phyloP scores from a whole-genome alignment of 2,797 vertebrate species.

The Gymnocypris eckloni region DNA sequence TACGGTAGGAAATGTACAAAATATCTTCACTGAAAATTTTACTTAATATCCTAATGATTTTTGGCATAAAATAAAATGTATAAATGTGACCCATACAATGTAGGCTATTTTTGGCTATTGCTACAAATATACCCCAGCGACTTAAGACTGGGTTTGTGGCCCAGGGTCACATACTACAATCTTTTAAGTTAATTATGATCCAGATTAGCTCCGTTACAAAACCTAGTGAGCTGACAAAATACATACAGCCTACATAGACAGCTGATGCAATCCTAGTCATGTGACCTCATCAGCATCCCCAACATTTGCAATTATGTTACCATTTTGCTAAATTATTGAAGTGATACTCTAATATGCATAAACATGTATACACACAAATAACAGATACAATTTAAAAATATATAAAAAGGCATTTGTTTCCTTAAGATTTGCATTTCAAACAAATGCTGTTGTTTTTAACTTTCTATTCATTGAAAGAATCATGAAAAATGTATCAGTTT shows the following conservation, averaged over 20 bases:
- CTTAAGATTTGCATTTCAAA: too few relatives aligned
- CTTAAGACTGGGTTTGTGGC: too few relatives aligned
- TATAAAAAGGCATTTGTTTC: too few relatives aligned
- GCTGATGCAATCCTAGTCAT: slow-evolving; percentile 3
- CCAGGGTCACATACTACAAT: background rate
- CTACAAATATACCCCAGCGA: too few relatives aligned
- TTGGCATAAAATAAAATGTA: too few relatives aligned
- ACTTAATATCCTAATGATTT: too few relatives aligned
- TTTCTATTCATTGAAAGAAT: too few relatives aligned
- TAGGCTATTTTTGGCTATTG: too few relatives aligned
- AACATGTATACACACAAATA: background rate
- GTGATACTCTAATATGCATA: background rate
- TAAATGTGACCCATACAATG: too few relatives aligned
- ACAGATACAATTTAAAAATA: background rate
- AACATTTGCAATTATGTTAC: background rate
- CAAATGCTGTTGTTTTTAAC: too few relatives aligned
- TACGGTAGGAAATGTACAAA: too few relatives aligned
- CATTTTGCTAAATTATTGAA: background rate
- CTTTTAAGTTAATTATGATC: background rate
- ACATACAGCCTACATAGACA: background rate
- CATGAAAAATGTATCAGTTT: background rate
- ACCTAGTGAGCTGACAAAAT: background rate
- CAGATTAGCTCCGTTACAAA: background rate
- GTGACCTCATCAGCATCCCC: background rate
- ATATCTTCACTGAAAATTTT: too few relatives aligned